A percentile compares a stretch with the other conserved stretches of the same genome.
phyloP scores from a whole-genome alignment of 2,113 vertebrate genomes.

The Cheirogaleus medius region DNA sequence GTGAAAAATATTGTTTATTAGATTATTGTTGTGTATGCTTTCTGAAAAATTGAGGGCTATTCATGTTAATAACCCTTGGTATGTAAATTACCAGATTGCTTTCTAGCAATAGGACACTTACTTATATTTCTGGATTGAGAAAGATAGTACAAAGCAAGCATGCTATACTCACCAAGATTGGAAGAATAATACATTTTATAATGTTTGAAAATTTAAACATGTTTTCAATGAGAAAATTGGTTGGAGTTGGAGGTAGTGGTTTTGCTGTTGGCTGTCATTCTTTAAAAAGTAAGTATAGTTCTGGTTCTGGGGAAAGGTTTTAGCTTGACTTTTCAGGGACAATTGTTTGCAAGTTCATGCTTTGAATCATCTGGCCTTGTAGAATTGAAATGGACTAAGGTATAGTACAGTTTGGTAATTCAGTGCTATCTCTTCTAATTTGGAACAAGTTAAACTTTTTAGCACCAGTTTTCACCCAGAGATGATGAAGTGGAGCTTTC shows the following conservation, averaged over 20 bases:
- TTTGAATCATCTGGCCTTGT: background rate
- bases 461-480: background rate
- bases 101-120: background rate
- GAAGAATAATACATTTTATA: constrained; percentile 11
- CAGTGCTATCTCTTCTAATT: background rate
- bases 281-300: background rate
- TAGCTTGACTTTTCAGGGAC: background rate
- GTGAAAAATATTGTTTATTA: background rate
- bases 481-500: background rate
- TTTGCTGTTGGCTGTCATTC: background rate
- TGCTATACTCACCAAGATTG: background rate
- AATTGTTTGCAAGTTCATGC: background rate
- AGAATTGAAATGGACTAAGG: background rate
- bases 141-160: background rate
- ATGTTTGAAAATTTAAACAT: background rate
- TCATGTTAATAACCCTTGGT: background rate
- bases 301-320: background rate
- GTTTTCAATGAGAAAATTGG: constrained; percentile 38
- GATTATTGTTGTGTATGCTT: background rate
- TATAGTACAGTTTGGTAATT: background rate
- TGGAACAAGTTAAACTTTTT: background rate
- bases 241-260: background rate
- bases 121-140: background rate
- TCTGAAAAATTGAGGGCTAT: background rate
- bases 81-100: background rate